Conservation (phyloP, 2,888 invertebrate genomes). For the Myopa testacea region DNA sequence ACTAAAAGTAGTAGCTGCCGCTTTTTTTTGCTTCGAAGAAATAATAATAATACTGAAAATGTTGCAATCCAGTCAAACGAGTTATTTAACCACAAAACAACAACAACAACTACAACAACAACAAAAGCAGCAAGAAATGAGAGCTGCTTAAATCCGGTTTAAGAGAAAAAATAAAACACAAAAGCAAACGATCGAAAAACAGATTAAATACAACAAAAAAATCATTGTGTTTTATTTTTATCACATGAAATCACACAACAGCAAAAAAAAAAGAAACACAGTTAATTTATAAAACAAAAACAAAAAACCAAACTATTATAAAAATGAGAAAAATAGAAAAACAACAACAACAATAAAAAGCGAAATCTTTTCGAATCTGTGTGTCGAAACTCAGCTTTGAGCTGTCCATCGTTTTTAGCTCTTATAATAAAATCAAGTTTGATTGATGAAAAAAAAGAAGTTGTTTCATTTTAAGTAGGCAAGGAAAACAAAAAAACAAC, state of each 20-base stretch:
- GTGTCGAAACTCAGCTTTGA: no score
- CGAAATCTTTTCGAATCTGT: no score
- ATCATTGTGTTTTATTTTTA: no score
- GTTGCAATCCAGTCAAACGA: constrained; percentile 12
- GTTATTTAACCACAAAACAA: background rate
- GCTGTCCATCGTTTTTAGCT: no score
- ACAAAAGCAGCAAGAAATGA: no score
- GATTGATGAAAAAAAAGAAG: no score
- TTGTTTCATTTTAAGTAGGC: background rate
- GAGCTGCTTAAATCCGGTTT: background rate
- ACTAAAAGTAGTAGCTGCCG: background rate
- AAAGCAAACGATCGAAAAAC: background rate
- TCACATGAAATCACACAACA: no score
- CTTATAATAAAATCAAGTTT: no score
- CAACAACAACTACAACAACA: background rate
- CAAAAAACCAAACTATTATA: no score
- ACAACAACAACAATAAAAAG: no score
- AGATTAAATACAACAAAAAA: no score
- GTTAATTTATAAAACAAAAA: background rate
- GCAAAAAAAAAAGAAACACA: background rate
- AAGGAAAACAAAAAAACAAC: background rate
- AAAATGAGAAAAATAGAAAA: no score
- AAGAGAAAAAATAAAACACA: background rate
- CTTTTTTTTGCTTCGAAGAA: background rate
- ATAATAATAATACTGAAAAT: background rate